Evolutionary conservation across 2,888 invertebrate species (phyloP).

Genomic region (Cosmopolites sordidus): DNA sequence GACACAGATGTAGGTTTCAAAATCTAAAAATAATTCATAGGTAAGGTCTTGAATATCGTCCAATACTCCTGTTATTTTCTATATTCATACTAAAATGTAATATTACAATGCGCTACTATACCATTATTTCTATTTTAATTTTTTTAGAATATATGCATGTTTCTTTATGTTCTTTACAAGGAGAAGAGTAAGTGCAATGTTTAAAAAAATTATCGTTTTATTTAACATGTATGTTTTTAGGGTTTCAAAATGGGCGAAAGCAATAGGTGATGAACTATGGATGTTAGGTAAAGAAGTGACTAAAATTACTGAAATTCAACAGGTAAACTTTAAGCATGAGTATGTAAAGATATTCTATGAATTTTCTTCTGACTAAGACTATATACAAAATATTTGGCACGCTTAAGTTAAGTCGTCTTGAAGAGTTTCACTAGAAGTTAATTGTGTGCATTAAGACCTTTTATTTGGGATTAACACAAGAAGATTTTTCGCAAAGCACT

Average conservation of each 20-base stretch:
- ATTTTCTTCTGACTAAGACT: too few species aligned
- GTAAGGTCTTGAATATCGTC: slow-evolving; percentile 12
- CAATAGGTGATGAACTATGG: slow-evolving; percentile 76
- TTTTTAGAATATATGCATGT: not conserved
- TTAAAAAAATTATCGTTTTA: not conserved
- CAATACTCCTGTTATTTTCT: slow-evolving; percentile 13
- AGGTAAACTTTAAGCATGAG: slow-evolving; percentile 55
- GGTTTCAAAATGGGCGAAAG: slow-evolving; percentile 74
- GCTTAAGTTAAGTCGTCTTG: too few species aligned
- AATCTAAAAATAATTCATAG: slow-evolving; percentile 19
- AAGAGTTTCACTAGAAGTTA: too few species aligned
- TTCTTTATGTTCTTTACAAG: slow-evolving; percentile 31
- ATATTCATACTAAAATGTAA: slow-evolving; percentile 17
- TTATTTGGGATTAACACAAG: too few species aligned
- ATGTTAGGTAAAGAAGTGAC: slow-evolving; percentile 72
- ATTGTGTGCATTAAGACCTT: too few species aligned
- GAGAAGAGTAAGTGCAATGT: slow-evolving; percentile 35
- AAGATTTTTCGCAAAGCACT: too few species aligned
- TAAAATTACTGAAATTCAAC: slow-evolving; percentile 70
- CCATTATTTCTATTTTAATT: slow-evolving; percentile 9
- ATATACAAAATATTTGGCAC: too few species aligned
- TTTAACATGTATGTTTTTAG: slow-evolving; percentile 46
- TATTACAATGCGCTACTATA: slow-evolving; percentile 16
- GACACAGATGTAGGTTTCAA: not conserved
- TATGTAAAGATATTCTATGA: too few species aligned